phyloP scores from a whole-genome alignment of 2,888 invertebrate genomes.

The Agrotis puta region DNA sequence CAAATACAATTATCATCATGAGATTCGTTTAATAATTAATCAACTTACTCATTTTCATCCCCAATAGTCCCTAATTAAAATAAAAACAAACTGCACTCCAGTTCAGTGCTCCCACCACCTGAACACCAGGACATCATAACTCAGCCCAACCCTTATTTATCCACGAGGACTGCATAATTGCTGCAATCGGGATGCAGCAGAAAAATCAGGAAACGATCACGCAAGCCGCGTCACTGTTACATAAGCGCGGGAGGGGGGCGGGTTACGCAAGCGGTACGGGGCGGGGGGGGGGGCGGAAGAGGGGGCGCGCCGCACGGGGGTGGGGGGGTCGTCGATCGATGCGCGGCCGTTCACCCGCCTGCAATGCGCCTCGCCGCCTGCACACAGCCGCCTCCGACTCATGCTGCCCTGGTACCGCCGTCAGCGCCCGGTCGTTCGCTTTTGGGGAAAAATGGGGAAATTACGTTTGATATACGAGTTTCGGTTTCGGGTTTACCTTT shows the following conservation, averaged over 20 bases:
- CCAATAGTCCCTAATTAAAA: conserved; percentile 20
- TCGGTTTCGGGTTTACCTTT: conserved; percentile 34
- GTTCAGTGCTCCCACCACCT: conserved; percentile 13
- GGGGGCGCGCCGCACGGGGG: conserved; percentile 47
- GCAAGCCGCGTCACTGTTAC: conserved; percentile 85
- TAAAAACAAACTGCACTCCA: conserved; percentile 4
- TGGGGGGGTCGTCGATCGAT: conserved; percentile 81
- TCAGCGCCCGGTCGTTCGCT: conserved; percentile 68
- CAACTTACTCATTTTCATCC: background rate
- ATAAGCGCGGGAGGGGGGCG: conserved; percentile 82
- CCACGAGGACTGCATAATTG: conserved; percentile 56
- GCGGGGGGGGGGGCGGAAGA: conserved; percentile 58
- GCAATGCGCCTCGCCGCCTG: conserved; percentile 86
- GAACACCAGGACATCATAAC: conserved; percentile 7
- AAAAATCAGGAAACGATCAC: conserved; percentile 82
- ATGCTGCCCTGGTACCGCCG: conserved; percentile 83
- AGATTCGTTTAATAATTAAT: background rate
- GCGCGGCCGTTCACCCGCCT: conserved; percentile 90
- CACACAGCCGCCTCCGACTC: conserved; percentile 75
- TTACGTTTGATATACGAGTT: conserved; percentile 56
- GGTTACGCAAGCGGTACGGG: conserved; percentile 82
- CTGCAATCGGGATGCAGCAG: conserved; percentile 67
- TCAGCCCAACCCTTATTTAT: conserved; percentile 37
- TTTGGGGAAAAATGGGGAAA: conserved; percentile 63
- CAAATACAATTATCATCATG: background rate